Conservation (phyloP, 2,888 invertebrate genomes). For the Mystacides longicornis region DNA sequence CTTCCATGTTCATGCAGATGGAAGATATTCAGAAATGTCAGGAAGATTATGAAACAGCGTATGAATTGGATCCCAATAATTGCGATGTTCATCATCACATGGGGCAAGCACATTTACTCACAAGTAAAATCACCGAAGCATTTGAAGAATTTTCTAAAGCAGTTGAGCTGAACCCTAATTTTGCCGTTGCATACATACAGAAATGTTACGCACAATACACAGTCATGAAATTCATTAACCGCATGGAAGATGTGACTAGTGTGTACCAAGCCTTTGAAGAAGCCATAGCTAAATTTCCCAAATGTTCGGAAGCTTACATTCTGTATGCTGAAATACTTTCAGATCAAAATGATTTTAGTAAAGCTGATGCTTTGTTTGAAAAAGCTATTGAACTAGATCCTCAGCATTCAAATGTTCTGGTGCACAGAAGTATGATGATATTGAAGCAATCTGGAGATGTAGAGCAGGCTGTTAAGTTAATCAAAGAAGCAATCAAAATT, state of each 20-base stretch:
- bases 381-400: slow-evolving; percentile 78
- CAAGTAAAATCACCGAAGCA: slow-evolving; percentile 77
- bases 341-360: slow-evolving; percentile 75
- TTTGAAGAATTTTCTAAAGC: slow-evolving; percentile 76
- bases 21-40: slow-evolving; percentile 67
- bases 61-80: slow-evolving; percentile 67
- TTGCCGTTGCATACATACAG: slow-evolving; percentile 81
- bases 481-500: slow-evolving; percentile 74
- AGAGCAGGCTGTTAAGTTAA: slow-evolving; percentile 66
- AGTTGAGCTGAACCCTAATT: slow-evolving; percentile 72
- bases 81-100: slow-evolving; percentile 90
- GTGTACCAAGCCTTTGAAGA: slow-evolving; percentile 68
- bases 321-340: slow-evolving; percentile 85
- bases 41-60: slow-evolving; percentile 72
- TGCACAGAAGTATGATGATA: slow-evolving; percentile 77
- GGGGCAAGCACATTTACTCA: slow-evolving; percentile 77
- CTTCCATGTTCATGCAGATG: slow-evolving; percentile 74
- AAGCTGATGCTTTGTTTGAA: slow-evolving; percentile 75
- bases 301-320: slow-evolving; percentile 79
- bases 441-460: slow-evolving; percentile 82
- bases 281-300: slow-evolving; percentile 71
- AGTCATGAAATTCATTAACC: slow-evolving; percentile 29
- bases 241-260: slow-evolving; percentile 47
- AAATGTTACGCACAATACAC: slow-evolving; percentile 86
- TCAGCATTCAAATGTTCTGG: slow-evolving; percentile 75